A percentile compares a stretch with the other conserved stretches of the same genome.
These are phyloP conservation scores for Lepilemur ruficaudatus DNA, from an alignment of 2,797 vertebrate genomes.

Conservation along the genomic window DNA sequence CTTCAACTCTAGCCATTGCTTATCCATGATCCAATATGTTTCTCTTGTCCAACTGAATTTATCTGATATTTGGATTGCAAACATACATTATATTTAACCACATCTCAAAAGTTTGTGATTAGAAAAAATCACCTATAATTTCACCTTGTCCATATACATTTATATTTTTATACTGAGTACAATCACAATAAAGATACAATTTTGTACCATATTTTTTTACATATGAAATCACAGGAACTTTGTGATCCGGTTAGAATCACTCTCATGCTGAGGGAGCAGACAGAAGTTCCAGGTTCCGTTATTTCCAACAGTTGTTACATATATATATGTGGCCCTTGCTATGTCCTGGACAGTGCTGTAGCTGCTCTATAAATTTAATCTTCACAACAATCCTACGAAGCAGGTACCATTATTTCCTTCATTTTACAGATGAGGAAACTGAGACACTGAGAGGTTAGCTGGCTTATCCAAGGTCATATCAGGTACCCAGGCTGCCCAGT, in stretches of 20 bases:
- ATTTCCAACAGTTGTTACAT: conserved; percentile 2
- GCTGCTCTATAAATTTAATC: conserved; percentile 16
- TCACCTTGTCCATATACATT: not conserved
- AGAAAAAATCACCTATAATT: conserved; percentile 47
- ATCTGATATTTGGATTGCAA: conserved; percentile 32
- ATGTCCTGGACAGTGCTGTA: not conserved
- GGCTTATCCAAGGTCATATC: not conserved
- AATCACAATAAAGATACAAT: not conserved
- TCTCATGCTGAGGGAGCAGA: not conserved
- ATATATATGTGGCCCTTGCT: not conserved
- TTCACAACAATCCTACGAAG: not conserved
- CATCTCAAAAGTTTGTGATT: conserved; percentile 10
- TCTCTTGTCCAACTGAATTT: not conserved
- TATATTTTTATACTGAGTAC: not conserved
- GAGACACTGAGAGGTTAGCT: not conserved
- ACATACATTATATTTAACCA: conserved; percentile 5
- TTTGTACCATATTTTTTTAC: not conserved
- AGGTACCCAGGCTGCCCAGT: not conserved
- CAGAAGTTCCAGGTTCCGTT: not conserved
- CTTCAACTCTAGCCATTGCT: not conserved
- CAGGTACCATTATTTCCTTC: not conserved
- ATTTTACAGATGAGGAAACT: not conserved
- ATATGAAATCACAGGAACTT: conserved; percentile 46
- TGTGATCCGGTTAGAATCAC: not conserved
- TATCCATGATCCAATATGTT: not conserved